Base-by-base conservation (phyloP, 2,113 vertebrate species). In the Cyphomyrus plagiostoma region DNA sequence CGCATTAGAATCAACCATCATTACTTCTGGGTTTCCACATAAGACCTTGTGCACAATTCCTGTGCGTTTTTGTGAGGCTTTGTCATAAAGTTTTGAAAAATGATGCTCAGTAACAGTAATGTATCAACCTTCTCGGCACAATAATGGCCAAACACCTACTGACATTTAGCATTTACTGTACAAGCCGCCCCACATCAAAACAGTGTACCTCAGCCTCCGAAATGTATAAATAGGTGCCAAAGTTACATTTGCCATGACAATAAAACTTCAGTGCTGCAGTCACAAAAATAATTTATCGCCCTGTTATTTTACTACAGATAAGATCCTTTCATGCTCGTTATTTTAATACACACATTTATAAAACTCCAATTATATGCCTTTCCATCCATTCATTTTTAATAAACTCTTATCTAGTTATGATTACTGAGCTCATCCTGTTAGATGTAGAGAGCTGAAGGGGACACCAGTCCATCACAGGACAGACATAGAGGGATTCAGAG, bases 311-410 rank as follows among this genome's bases (percentile, higher is more conserved):
- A 80, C 74, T 80, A 30, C 74, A 80, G 74, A 80, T 80, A 80
- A 80, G 74, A 80, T 39, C 74, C 74, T 80, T 42, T 80, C 35
- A 80, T 80, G 35, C 74, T 80, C 74, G 74, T 80, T 80, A 80
- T 80, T 80, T 80, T 80, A 80, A 80, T 80, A 80, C 35, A 80
- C 74, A 80, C 74, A 80, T 80, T 80, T 80, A 80, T 80, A 19
- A 80, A 80, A 80, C 74, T 80, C 74, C 74, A 42, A 80, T 80
- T 80, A 80, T 80, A 80, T 80, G 74, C 74, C 74, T 80, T 80
- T 80, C 74, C 74, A 80, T 80, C 74, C 74, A 80, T 80, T 80
- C 74, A 80, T 42, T 42, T 80, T 80, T 80, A 80, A 80, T 80
- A 80, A 80, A 15, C 74, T 80, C 74, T 80, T 42, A 80, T 80